Conservation (phyloP, 2,888 invertebrate genomes). For the Limnephilus lunatus region DNA sequence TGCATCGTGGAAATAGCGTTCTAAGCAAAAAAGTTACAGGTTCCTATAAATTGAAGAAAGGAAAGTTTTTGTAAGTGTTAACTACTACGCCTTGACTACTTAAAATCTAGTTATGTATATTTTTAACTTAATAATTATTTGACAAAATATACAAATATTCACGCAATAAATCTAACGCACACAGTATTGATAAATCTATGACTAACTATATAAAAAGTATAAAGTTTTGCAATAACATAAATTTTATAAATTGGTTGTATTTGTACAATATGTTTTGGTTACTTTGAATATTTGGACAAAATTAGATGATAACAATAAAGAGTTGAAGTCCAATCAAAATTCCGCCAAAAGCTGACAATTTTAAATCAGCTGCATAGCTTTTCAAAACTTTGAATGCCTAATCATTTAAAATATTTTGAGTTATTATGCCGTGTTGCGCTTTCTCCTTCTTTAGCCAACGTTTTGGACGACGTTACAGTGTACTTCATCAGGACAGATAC, state of each 20-base stretch:
- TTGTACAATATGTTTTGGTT: background rate
- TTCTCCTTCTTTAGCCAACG: no score
- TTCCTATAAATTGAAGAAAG: no score
- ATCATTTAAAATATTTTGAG: no score
- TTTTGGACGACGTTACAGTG: no score
- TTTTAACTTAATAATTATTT: background rate
- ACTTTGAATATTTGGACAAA: background rate
- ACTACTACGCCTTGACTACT: background rate
- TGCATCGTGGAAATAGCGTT: no score
- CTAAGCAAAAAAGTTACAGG: no score
- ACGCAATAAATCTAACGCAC: background rate
- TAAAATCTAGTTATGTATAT: background rate
- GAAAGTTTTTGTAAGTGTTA: no score
- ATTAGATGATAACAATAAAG: background rate
- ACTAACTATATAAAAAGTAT: background rate
- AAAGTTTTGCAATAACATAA: background rate
- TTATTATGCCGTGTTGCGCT: no score
- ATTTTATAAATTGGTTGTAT: background rate
- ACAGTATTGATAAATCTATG: background rate
- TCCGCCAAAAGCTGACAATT: no score
- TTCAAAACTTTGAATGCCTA: no score
- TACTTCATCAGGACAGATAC: no score
- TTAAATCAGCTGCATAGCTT: no score
- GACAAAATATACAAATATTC: background rate
- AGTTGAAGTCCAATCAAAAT: background rate